Base-by-base conservation (phyloP, 1,140 invertebrate genomes). In the Ditylenchus dipsaci region DNA sequence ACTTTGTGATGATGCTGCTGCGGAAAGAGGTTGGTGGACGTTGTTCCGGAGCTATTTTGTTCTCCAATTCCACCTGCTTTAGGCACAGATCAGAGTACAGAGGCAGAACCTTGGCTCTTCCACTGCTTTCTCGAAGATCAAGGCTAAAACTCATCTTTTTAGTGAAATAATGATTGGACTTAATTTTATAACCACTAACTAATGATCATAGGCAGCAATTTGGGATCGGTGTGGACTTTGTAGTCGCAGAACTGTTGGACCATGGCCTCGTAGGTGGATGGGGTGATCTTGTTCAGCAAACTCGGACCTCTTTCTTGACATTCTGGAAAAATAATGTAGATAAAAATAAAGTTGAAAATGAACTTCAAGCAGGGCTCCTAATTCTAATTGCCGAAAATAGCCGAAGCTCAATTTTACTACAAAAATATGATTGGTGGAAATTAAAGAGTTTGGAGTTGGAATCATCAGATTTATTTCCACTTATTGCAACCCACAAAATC, bases 51-150 rank as follows among this genome's bases (percentile, higher is more conserved):
- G 17, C 21, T 33, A 64, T 27, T 19, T 8, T n/a, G 53, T 27
- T 15, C 17, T 69, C 71, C 19, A 30, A 43, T 26, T 76, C 58
- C 29, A 78, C 74, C 58, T 81, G 79, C 23, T 53, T 30, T 23
- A 82, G 74, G 63, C 79, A 81, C 13, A 81, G 59, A 56, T 81
- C 75, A 13, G 78, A 72, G 62, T 81, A 81, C 0, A 81, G 71
- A 13, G 80, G 59, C 79, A 81, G 69, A 81, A 81, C 43, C 78
- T 75, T 17, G 79, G 79, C 63, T 81, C 79, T 57, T 81, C 79
- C 11, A 81, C 80, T 15, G 79, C 79, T 56, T 81, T 81, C 29
- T 82, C 80, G 56, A 81, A 81, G 33, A 81, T 78, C 42, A 81
- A 64, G 62, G 75, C 69, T 38, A 38, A 38, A 11, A n/a, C n/a